Percentiles rank a stretch among this genome's conserved stretches.
These are phyloP conservation scores for Dascillus cervinus DNA, from an alignment of 2,888 invertebrate species.

Conservation along the genomic window DNA sequence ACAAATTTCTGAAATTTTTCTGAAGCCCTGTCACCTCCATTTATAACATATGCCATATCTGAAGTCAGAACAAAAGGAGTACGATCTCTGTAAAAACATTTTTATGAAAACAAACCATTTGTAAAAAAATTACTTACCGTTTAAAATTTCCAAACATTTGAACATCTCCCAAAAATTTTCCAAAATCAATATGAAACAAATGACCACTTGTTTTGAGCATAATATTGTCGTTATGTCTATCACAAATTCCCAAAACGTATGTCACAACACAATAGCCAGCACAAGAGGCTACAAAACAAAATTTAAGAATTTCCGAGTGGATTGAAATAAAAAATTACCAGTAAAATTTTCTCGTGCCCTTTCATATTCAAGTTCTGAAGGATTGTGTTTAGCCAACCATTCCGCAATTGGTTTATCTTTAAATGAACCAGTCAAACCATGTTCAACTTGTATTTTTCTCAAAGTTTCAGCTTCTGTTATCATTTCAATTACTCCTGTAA, in stretches of 20 bases:
- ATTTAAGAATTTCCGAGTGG: no score
- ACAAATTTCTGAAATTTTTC: slow-evolving; percentile 95
- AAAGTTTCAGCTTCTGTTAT: slow-evolving; percentile 93
- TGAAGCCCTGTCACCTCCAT: slow-evolving; percentile 88
- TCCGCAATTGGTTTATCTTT: slow-evolving; percentile 95
- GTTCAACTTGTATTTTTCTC: slow-evolving; percentile 90
- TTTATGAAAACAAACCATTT: no score
- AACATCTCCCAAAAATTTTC: slow-evolving; percentile 95
- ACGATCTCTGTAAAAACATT: slow-evolving; percentile 76
- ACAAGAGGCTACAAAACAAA: slow-evolving; percentile 65
- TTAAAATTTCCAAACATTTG: slow-evolving; percentile 96
- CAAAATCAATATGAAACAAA: slow-evolving; percentile 98
- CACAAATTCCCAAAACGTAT: slow-evolving; percentile 95
- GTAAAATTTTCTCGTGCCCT: slow-evolving; percentile 89
- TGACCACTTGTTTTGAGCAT: slow-evolving; percentile 98
- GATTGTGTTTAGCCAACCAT: slow-evolving; percentile 96
- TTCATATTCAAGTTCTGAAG: slow-evolving; percentile 90
- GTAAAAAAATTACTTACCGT: slow-evolving; percentile 60
- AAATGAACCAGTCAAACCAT: slow-evolving; percentile 93
- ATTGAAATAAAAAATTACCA: slow-evolving; percentile 42
- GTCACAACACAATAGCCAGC: slow-evolving; percentile 99
- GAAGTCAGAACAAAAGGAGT: slow-evolving; percentile 96
- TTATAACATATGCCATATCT: slow-evolving; percentile 99
- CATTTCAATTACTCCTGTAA: slow-evolving; percentile 87
- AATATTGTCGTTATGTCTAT: slow-evolving; percentile 98